These are phyloP conservation scores for Drosophila equinoxialis DNA, from an alignment of 1,140 invertebrate genomes.

Conservation along the genomic window DNA sequence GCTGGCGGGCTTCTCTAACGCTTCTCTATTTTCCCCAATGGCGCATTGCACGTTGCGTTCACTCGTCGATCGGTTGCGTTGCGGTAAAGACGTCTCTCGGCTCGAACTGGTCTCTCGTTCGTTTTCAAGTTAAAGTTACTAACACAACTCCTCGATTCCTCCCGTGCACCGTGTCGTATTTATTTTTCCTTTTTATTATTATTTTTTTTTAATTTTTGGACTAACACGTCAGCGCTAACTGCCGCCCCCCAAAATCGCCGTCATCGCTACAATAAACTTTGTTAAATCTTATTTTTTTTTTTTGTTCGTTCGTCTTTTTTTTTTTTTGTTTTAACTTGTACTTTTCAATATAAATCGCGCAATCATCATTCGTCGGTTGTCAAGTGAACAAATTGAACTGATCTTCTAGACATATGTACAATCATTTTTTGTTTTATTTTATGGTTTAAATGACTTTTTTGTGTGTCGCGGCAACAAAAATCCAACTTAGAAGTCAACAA, in stretches of 20 bases:
- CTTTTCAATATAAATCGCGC: background rate
- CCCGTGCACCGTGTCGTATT: background rate
- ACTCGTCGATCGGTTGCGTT: slow-evolving; percentile 71
- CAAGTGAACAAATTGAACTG: slow-evolving; percentile 56
- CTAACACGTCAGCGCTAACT: slow-evolving; percentile 10
- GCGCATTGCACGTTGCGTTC: slow-evolving; percentile 67
- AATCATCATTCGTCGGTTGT: slow-evolving; percentile 15
- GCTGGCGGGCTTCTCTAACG: slow-evolving; percentile 21
- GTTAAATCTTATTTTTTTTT: background rate
- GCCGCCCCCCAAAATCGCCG: background rate
- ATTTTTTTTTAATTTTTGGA: slow-evolving; percentile 20
- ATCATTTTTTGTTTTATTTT: slow-evolving; percentile 45
- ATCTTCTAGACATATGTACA: background rate
- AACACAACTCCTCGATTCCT: slow-evolving; percentile 9
- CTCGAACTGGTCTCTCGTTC: slow-evolving; percentile 13
- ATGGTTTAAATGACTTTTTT: slow-evolving; percentile 41
- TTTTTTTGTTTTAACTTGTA: background rate
- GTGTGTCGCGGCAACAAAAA: slow-evolving; percentile 2
- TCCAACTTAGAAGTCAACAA: background rate
- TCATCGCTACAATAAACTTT: background rate
- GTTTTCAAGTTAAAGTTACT: background rate
- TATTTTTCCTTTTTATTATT: background rate
- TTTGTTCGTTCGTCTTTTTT: background rate
- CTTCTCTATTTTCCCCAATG: slow-evolving; percentile 51
- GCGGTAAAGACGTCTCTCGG: slow-evolving; percentile 51